phyloP scores from a whole-genome alignment of 2,797 vertebrate species.

The Erpetoichthys calabaricus region DNA sequence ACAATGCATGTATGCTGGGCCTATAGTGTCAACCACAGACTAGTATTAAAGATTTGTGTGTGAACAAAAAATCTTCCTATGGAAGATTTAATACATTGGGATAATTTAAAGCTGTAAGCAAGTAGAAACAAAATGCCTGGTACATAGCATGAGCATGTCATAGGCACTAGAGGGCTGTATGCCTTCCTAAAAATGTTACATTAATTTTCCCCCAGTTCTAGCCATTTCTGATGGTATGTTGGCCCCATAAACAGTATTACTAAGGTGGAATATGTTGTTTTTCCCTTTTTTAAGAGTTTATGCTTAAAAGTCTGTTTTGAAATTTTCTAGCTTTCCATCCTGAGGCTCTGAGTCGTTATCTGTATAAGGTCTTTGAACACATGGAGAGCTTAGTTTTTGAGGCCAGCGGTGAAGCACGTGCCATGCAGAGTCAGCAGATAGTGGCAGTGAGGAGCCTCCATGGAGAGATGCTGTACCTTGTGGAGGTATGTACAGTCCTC shows the following conservation, averaged over 20 bases:
- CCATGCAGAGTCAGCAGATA: conserved; percentile 8
- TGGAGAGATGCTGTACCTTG: conserved; percentile 13
- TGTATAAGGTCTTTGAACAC: conserved; percentile 17
- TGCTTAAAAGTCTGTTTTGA: neutral
- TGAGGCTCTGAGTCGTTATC: conserved; percentile 10
- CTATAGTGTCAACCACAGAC: no score
- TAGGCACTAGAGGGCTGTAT: no score
- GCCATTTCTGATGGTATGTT: neutral
- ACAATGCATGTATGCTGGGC: no score
- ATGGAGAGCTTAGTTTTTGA: conserved; percentile 14
- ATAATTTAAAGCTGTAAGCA: no score
- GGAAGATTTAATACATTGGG: no score
- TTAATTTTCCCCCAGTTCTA: neutral
- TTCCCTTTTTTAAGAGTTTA: conserved; percentile 9
- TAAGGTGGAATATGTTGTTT: conserved; percentile 5
- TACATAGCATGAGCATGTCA: no score
- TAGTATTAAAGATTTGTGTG: no score
- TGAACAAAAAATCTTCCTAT: no score
- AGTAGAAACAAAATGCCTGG: no score
- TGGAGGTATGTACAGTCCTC: conserved; percentile 9
- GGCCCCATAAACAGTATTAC: conserved; percentile 7
- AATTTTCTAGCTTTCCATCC: conserved; percentile 13
- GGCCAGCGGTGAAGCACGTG: conserved; percentile 10
- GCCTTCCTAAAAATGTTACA: neutral
- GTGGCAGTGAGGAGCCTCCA: conserved; percentile 16